Conservation (phyloP, 2,888 invertebrate genomes). For the Chaetoderma sp. region DNA sequence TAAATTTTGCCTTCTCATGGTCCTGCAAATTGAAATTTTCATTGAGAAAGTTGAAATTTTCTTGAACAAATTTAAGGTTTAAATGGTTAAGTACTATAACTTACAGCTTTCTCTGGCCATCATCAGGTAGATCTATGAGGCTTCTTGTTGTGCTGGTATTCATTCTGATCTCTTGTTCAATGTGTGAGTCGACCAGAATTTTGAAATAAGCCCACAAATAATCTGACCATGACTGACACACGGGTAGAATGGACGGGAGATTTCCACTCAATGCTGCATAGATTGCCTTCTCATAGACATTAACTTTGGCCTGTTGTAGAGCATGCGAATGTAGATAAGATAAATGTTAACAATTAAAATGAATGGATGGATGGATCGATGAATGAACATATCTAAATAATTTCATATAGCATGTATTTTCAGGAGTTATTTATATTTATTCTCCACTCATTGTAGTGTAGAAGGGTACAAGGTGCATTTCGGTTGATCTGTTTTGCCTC, state of each 20-base stretch:
- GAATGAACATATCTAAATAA: neutral
- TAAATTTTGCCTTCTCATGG: too few species aligned
- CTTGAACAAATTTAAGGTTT: too few species aligned
- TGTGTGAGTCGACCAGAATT: conserved; percentile 81
- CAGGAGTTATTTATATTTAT: too few species aligned
- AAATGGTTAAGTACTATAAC: too few species aligned
- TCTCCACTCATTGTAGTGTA: too few species aligned
- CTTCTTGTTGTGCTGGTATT: conserved; percentile 70
- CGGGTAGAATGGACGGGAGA: conserved; percentile 80
- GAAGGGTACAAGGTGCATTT: too few species aligned
- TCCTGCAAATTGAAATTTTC: too few species aligned
- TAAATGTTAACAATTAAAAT: neutral
- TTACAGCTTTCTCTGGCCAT: conserved; percentile 61
- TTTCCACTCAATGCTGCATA: conserved; percentile 87
- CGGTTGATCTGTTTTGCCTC: too few species aligned
- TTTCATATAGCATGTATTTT: too few species aligned
- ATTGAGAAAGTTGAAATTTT: too few species aligned
- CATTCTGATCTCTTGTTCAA: conserved; percentile 82
- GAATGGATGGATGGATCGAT: too few species aligned
- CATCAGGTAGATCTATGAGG: conserved; percentile 53
- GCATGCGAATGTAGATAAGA: neutral
- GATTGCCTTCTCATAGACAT: conserved; percentile 74
- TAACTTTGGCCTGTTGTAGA: conserved; percentile 51
- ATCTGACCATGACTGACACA: conserved; percentile 89
- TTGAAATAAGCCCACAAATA: conserved; percentile 86